Evolutionary conservation across 2,797 vertebrate genomes (phyloP).

Genomic region (Gouania willdenowi): DNA sequence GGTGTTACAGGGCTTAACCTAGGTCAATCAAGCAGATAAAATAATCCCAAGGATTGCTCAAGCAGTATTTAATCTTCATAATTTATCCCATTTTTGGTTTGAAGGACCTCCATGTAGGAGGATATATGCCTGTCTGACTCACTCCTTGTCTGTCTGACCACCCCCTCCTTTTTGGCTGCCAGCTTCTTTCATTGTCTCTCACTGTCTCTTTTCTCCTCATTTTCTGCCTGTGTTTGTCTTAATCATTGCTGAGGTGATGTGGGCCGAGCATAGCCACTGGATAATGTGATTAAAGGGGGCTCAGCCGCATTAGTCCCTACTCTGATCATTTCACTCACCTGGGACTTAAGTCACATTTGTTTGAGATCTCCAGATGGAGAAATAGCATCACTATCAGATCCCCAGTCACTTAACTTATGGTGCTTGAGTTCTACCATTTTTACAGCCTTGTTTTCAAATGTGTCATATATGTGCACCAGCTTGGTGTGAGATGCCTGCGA

Average conservation of each 20-base stretch:
- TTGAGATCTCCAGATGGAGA: constrained; percentile 33
- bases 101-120: constrained; percentile 58
- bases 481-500: background rate
- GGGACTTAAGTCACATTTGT: constrained; percentile 52
- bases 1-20: constrained; percentile 33
- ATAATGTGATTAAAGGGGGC: constrained; percentile 62
- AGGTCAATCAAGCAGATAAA: constrained; percentile 26
- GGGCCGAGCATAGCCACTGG: constrained; percentile 40
- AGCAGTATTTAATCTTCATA: constrained; percentile 26
- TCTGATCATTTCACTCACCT: constrained; percentile 42
- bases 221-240: constrained; percentile 46
- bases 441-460: constrained; percentile 11
- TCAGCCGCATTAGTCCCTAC: constrained; percentile 36
- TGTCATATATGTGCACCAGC: constrained; percentile 7
- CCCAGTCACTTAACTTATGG: constrained; percentile 28
- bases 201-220: constrained; percentile 33
- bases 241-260: constrained; percentile 59
- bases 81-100: constrained; percentile 53
- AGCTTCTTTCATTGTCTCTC: constrained; percentile 49
- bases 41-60: constrained; percentile 4
- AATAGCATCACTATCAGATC: constrained; percentile 34
- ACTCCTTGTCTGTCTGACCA: constrained; percentile 68
- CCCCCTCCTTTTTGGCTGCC: constrained; percentile 56
- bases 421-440: constrained; percentile 8
- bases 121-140: constrained; percentile 62